phyloP scores from a whole-genome alignment of 2,888 invertebrate species.

The Sarcophaga rosellei region DNA sequence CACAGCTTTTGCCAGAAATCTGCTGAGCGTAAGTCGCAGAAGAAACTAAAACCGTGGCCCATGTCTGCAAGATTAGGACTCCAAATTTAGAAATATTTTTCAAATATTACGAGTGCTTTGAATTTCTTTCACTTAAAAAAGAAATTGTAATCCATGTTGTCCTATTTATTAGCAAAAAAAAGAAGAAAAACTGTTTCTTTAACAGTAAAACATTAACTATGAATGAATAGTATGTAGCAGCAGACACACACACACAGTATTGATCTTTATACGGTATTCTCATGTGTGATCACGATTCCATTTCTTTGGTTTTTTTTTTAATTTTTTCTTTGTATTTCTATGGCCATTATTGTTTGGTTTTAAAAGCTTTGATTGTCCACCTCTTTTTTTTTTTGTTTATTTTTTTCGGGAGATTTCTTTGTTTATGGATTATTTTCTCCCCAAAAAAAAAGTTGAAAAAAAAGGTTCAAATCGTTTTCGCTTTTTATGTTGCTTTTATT shows the following conservation, averaged over 20 bases:
- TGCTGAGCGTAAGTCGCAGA: too few relatives aligned
- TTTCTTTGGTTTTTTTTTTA: not conserved
- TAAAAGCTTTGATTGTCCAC: slow-evolving; percentile 17
- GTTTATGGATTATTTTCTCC: not conserved
- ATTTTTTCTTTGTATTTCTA: not conserved
- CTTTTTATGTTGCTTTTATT: slow-evolving; percentile 8
- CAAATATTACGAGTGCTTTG: too few relatives aligned
- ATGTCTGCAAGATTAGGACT: too few relatives aligned
- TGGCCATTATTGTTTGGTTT: slow-evolving; percentile 25
- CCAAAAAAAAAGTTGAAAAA: not conserved
- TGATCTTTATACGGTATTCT: slow-evolving; percentile 20
- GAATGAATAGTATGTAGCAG: not conserved
- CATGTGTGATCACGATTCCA: slow-evolving; percentile 37
- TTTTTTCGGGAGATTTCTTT: not conserved
- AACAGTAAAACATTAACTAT: not conserved
- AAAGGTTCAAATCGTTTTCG: slow-evolving; percentile 39
- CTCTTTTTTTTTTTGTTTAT: not conserved
- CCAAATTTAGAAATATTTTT: too few relatives aligned
- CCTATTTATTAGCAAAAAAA: too few relatives aligned
- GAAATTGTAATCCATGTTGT: too few relatives aligned
- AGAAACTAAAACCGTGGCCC: too few relatives aligned
- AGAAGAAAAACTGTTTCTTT: not conserved
- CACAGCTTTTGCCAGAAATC: too few relatives aligned
- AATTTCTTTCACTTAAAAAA: too few relatives aligned
- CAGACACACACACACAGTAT: not conserved